Base-by-base conservation (phyloP, 2,113 vertebrate genomes). In the Chaenogobius annularis region DNA sequence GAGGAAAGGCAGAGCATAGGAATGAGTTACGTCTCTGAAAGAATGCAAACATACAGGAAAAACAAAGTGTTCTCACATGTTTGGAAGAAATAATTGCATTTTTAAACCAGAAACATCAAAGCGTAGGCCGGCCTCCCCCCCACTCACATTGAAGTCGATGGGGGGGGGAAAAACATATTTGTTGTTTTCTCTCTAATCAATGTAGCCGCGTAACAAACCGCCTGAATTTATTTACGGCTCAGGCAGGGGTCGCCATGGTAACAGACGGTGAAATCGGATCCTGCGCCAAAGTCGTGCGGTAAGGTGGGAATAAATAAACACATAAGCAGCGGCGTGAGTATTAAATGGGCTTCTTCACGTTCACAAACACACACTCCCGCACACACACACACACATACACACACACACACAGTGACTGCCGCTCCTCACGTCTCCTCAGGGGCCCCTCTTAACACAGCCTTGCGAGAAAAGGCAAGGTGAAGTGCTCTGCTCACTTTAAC, bases 141-240 rank as follows among this genome's bases (percentile, higher is more conserved):
- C 50, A 10, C 50, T n/a, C 50, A 47, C 7, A 78, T 70, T 31
- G 23, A 8, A 66, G 52, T 75, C 44, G 31, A 59, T 69, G 31
- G 54, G 54, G 56, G 26, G 26, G 6, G 37, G 7, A 40, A 40
- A 62, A 68, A 59, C 62, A 55, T 66, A 43, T 59, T 65, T 59
- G 52, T 44, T 65, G 40, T 64, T 56, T 70, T 67, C 50, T 70
- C 17, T 79, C 61, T 82, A 89, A 87, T 88, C 81, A 87, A 78
- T 75, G 74, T 75, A 76, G 77, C 74, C 82, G 71, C 71, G 55
- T 63, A 69, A 82, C 65, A 69, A 73, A 79, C 66, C 65, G 40
- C 17, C 55, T 69, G 85, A 87, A 91, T 91, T 81, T 89, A 91
- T 91, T 91, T 90, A 91, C 89, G 82, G 83, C 86, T 78, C 75